Conservation (phyloP, 2,797 vertebrate species). For the Tympanoctomys barrerae region DNA sequence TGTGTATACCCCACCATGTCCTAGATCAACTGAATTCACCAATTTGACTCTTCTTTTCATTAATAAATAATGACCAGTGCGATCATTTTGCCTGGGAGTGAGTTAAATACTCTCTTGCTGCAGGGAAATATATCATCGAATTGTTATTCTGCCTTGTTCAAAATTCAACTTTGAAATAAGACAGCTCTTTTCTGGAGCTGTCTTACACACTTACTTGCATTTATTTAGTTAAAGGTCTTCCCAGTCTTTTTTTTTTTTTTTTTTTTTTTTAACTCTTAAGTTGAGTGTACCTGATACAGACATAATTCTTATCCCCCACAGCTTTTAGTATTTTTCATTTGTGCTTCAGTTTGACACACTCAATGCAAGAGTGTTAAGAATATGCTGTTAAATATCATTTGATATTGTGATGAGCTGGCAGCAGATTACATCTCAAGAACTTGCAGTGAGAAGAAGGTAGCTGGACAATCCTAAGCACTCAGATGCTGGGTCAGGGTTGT, state of each 20-base stretch:
- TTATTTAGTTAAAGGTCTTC: conserved; percentile 85
- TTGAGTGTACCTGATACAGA: conserved; percentile 71
- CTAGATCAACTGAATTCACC: conserved; percentile 79
- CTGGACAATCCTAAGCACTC: conserved; percentile 71
- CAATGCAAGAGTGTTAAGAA: conserved; percentile 56
- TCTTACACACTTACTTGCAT: conserved; percentile 81
- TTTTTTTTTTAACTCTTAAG: conserved; percentile 75
- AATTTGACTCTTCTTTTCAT: conserved; percentile 82
- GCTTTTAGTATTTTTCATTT: conserved; percentile 66
- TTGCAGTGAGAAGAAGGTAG: conserved; percentile 68
- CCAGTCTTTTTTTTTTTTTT: conserved; percentile 76
- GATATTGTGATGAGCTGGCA: conserved; percentile 74
- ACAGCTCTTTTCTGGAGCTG: conserved; percentile 79
- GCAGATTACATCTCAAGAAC: conserved; percentile 76
- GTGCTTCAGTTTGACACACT: conserved; percentile 46
- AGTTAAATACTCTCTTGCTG: conserved; percentile 85
- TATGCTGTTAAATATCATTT: conserved; percentile 38
- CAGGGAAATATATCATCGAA: conserved; percentile 85
- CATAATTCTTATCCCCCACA: conserved; percentile 65
- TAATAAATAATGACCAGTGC: conserved; percentile 77
- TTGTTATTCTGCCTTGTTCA: conserved; percentile 85
- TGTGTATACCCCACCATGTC: conserved; percentile 75
- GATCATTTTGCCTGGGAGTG: conserved; percentile 84
- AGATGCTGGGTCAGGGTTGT: neutral
- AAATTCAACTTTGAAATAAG: conserved; percentile 83